These are phyloP conservation scores for Cepphus grylle DNA, from an alignment of 2,113 vertebrate species.

Conservation along the genomic window DNA sequence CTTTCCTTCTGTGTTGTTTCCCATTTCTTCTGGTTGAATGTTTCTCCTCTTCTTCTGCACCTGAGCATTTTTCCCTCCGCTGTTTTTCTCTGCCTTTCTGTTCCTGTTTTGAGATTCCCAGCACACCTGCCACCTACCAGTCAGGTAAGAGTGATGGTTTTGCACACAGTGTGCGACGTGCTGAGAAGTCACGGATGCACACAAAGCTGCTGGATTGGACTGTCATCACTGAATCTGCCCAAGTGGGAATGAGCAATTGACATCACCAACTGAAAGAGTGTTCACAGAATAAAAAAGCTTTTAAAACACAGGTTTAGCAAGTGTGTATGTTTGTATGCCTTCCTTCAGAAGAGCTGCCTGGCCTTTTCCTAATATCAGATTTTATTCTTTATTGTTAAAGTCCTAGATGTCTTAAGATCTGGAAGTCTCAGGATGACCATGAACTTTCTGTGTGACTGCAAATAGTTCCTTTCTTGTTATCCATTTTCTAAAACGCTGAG, in stretches of 20 bases:
- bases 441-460: neutral
- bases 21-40: neutral
- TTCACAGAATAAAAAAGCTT: neutral
- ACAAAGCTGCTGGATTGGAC: neutral
- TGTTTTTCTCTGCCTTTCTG: neutral
- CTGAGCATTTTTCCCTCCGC: neutral
- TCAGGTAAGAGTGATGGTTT: neutral
- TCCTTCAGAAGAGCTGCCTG: neutral
- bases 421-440: neutral
- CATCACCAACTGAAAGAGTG: neutral
- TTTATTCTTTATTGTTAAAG: neutral
- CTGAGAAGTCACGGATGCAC: neutral
- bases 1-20: neutral
- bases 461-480: neutral
- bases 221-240: neutral
- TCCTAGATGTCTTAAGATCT: neutral
- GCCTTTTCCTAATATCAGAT: neutral
- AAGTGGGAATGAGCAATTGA: accelerated
- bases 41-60: neutral
- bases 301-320: neutral
- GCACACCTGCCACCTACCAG: neutral
- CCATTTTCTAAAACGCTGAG: neutral
- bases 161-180: too few species aligned
- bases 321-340: neutral
- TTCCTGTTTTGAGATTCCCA: neutral